phyloP scores from a whole-genome alignment of 2,113 vertebrate genomes.

The Gadus chalcogrammus region DNA sequence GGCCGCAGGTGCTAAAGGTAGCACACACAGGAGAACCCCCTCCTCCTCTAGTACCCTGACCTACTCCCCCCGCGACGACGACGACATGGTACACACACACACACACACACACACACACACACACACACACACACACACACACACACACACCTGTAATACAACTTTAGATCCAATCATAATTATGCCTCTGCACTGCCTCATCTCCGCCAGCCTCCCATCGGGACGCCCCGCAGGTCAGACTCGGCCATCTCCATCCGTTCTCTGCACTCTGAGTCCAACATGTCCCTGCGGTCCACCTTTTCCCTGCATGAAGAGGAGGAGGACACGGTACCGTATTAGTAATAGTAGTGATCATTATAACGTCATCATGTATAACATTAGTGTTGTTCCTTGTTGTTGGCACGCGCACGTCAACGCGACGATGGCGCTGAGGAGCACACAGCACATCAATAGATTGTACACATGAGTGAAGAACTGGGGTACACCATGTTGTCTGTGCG shows the following conservation, averaged over 20 bases:
- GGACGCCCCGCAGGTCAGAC: constrained; percentile 89
- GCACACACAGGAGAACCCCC: constrained; percentile 80
- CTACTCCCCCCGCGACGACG: constrained; percentile 90
- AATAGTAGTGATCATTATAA: too few relatives aligned
- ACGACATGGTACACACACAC: constrained; percentile 86
- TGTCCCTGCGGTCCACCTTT: constrained; percentile 96
- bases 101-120: constrained; percentile 8
- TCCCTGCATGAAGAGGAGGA: constrained; percentile 97
- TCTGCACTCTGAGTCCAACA: constrained; percentile 95
- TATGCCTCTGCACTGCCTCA: not conserved
- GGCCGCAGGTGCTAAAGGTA: constrained; percentile 89
- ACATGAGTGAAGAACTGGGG: not conserved
- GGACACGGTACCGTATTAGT: constrained; percentile 77
- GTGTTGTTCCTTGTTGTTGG: too few relatives aligned
- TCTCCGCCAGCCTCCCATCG: constrained; percentile 81
- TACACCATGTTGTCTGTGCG: not conserved
- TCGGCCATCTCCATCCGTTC: constrained; percentile 96
- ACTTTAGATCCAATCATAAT: not conserved
- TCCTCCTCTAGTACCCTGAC: constrained; percentile 92
- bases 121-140: not conserved
- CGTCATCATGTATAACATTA: too few relatives aligned
- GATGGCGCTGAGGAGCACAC: not conserved
- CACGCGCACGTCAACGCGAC: too few relatives aligned
- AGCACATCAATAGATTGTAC: not conserved
- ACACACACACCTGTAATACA: not conserved